Percentiles rank a stretch among this genome's conserved stretches.
These are phyloP conservation scores for Phorcus lineatus DNA, from an alignment of 2,888 invertebrate species.

Conservation along the genomic window DNA sequence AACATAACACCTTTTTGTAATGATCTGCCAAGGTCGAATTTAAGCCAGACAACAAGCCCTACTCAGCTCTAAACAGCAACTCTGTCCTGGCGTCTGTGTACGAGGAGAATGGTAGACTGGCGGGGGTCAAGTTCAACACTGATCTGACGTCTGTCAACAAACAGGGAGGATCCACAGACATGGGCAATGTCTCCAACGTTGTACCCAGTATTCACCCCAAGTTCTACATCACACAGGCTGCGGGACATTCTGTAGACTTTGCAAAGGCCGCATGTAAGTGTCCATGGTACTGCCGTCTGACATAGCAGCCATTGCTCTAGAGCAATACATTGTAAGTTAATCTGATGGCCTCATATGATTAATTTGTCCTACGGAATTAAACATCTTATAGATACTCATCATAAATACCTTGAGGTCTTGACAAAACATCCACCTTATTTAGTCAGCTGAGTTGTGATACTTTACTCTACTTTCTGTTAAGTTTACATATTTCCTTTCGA, in stretches of 20 bases:
- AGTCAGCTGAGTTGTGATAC: no score
- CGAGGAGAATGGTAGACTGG: constrained; percentile 56
- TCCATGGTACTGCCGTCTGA: no score
- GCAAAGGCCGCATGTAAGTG: constrained; percentile 61
- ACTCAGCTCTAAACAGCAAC: constrained; percentile 68
- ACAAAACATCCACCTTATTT: no score
- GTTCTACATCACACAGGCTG: constrained; percentile 63
- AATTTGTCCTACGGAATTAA: no score
- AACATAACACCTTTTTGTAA: no score
- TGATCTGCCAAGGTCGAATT: constrained; percentile 45
- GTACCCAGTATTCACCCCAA: constrained; percentile 72
- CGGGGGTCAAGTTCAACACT: constrained; percentile 59
- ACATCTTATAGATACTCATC: no score
- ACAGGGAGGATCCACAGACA: constrained; percentile 71
- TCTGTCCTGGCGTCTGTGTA: constrained; percentile 60
- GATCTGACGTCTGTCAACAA: constrained; percentile 43
- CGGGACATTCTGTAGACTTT: constrained; percentile 65
- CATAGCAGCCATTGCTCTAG: no score
- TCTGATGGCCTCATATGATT: no score
- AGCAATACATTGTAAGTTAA: no score
- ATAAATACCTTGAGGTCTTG: no score
- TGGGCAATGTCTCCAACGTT: constrained; percentile 73
- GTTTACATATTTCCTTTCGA: no score
- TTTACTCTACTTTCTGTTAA: no score
- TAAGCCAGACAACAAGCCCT: constrained; percentile 56